Conservation (phyloP, 2,888 invertebrate species). For the Netelia fuscicornis region DNA sequence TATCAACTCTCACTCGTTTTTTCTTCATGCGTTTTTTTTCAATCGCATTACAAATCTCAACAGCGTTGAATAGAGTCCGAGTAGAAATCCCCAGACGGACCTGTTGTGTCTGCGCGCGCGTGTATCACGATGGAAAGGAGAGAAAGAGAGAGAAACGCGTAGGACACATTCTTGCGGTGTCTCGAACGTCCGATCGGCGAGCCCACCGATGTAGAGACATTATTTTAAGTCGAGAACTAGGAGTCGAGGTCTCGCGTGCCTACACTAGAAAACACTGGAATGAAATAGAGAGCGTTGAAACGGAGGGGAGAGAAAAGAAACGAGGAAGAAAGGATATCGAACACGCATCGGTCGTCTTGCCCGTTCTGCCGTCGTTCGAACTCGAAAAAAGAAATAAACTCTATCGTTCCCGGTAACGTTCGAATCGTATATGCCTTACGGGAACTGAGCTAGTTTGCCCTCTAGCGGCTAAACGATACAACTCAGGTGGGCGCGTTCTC, state of each 20-base stretch:
- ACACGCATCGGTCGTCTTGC: slow-evolving; percentile 4
- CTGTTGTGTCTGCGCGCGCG: slow-evolving; percentile 57
- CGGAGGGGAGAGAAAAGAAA: slow-evolving; percentile 54
- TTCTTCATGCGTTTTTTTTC: not conserved
- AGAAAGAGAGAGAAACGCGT: slow-evolving; percentile 51
- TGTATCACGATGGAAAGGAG: slow-evolving; percentile 49
- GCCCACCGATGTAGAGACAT: slow-evolving; percentile 80
- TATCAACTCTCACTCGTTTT: not conserved
- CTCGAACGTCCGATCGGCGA: slow-evolving; percentile 75
- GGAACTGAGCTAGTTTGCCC: no score
- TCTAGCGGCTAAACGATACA: not conserved
- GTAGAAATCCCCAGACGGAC: slow-evolving; percentile 37
- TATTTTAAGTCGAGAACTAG: slow-evolving; percentile 79
- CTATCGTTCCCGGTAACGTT: not conserved
- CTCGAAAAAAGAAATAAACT: not conserved
- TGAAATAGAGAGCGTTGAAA: slow-evolving; percentile 7
- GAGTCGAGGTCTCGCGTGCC: slow-evolving; percentile 52
- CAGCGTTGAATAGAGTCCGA: not conserved
- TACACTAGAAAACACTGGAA: slow-evolving; percentile 24
- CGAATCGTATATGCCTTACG: no score
- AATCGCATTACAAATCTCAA: slow-evolving; percentile 29
- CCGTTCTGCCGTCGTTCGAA: slow-evolving; percentile 21
- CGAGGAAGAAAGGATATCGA: slow-evolving; percentile 57
- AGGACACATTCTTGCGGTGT: slow-evolving; percentile 70
- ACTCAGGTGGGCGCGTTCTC: slow-evolving; percentile 21